Evolutionary conservation across 2,888 invertebrate genomes (phyloP).

Genomic region (Fragum whitleyi): DNA sequence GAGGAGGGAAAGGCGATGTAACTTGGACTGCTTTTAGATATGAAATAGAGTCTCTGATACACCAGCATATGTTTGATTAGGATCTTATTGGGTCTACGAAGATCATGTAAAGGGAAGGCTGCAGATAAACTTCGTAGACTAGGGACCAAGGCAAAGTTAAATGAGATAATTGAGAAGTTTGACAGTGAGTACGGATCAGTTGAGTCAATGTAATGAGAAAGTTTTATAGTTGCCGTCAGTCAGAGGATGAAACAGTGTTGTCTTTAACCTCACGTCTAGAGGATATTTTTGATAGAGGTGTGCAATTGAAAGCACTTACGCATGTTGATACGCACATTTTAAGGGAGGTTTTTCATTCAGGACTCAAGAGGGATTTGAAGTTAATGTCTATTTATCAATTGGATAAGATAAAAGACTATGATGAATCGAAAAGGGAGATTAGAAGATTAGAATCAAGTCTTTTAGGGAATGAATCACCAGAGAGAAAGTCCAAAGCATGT

Average conservation of each 20-base stretch:
- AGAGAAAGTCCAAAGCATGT: constrained; percentile 3
- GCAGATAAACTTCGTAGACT: constrained; percentile 19
- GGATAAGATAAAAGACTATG: constrained; percentile 13
- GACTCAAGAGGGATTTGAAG: not conserved
- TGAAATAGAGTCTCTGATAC: constrained; percentile 7
- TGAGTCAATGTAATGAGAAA: constrained; percentile 18
- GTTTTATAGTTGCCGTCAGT: constrained; percentile 20
- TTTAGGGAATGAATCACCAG: not conserved
- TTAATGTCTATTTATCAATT: too few species aligned
- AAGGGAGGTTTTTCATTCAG: not conserved
- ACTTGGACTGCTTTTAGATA: constrained; percentile 8
- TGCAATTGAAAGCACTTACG: not conserved
- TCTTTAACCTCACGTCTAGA: constrained; percentile 3
- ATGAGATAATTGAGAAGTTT: not conserved
- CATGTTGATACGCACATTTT: not conserved
- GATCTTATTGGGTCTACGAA: not conserved
- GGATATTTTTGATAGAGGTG: not conserved
- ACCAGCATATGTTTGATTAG: not conserved
- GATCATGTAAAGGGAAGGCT: not conserved
- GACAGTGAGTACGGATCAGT: constrained; percentile 6
- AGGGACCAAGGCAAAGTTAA: not conserved
- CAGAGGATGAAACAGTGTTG: not conserved
- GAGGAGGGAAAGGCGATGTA: constrained; percentile 20
- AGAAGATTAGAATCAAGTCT: constrained; percentile 24
- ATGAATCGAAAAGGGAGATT: constrained; percentile 22